Evolutionary conservation across 35 echinoderm and acorn worm species (phyloP).

Genomic region (Holothuria glaberrima): DNA sequence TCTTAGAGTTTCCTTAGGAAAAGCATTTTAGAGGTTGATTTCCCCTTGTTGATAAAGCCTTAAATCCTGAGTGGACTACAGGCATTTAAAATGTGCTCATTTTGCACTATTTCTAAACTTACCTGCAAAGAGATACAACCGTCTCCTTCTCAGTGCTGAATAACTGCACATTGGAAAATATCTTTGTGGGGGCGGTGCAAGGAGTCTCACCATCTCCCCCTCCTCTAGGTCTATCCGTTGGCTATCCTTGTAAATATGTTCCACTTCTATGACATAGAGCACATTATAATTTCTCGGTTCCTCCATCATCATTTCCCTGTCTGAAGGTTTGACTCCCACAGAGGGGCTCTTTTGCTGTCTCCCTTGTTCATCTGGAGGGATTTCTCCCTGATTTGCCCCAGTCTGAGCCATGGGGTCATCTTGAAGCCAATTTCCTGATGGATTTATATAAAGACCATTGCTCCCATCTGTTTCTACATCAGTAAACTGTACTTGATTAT

Average conservation of each 20-base stretch:
- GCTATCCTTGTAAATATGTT: constrained; percentile 47
- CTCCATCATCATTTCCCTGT: constrained; percentile 19
- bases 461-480: no score
- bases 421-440: no score
- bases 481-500: no score
- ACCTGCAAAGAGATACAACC: constrained; percentile 36
- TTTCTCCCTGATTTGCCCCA: not conserved
- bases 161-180: constrained; percentile 51
- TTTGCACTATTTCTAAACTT: not conserved
- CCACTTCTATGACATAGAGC: constrained; percentile 36
- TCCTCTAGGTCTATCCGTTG: not conserved
- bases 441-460: no score
- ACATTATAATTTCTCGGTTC: constrained; percentile 52
- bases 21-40: no score
- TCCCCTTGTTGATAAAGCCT: no score
- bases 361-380: not conserved
- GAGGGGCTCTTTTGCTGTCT: not conserved
- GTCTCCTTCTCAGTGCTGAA: constrained; percentile 34
- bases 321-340: constrained; percentile 14
- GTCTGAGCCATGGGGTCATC: not conserved
- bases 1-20: no score
- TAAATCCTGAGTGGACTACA: no score
- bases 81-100: no score
- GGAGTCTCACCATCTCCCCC: not conserved
- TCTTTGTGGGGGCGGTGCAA: constrained; percentile 38